Conservation (phyloP, 2,797 vertebrate species). For the Sebastes flavidus region DNA sequence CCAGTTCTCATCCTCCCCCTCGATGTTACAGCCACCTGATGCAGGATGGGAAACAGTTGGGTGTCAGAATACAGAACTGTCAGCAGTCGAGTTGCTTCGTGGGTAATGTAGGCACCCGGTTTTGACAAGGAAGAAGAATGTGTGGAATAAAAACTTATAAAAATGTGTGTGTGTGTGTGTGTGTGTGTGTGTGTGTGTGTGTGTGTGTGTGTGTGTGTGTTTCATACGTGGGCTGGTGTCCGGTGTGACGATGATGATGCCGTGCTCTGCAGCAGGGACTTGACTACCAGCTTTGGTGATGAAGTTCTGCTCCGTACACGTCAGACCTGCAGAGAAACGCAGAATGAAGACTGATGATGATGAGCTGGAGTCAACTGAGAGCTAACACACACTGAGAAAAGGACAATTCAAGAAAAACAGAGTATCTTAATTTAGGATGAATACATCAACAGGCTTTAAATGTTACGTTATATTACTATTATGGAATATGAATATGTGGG, state of each 20-base stretch:
- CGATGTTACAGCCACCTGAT: slow-evolving; percentile 91
- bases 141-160: no score
- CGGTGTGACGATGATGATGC: slow-evolving; percentile 89
- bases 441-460: no score
- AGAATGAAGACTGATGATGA: not conserved
- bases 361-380: not conserved
- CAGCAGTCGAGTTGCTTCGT: no score
- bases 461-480: no score
- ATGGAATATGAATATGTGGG: not conserved
- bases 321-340: slow-evolving; percentile 79
- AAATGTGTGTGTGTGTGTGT: not conserved
- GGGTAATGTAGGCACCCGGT: no score
- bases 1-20: slow-evolving; percentile 97
- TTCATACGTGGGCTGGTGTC: slow-evolving; percentile 92
- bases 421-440: no score
- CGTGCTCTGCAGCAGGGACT: slow-evolving; percentile 88
- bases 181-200: not conserved
- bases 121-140: no score
- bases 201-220: not conserved
- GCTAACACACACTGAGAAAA: not conserved
- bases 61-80: no score
- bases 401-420: not conserved
- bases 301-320: slow-evolving; percentile 97
- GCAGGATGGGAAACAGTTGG: not conserved
- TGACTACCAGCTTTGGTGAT: slow-evolving; percentile 94